Base-by-base conservation (phyloP, 2,888 invertebrate species). In the Rosalia funebris region DNA sequence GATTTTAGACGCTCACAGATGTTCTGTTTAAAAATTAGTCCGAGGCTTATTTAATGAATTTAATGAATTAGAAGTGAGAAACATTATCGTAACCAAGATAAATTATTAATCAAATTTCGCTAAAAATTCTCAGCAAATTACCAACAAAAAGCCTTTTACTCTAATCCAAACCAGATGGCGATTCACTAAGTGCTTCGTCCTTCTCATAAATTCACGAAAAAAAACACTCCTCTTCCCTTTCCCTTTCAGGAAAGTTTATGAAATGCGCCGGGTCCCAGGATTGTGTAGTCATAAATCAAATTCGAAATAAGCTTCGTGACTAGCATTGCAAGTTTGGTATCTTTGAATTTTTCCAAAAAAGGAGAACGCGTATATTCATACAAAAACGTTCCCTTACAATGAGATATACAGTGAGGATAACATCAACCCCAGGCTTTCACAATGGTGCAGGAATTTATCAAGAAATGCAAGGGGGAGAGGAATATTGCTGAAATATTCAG, bases 201-300 rank as follows among this genome's bases (percentile, higher is more conserved):
- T 15, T 12, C 31, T 15, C 14, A 25, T 45, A 25, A 31, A 20
- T 25, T 45, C 45, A 31, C 12, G 20, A 11, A 31, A 45, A 31
- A 31, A 14, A 11, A 4, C 12, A 7, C 19, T 31, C 31, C 45
- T n/a, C 17, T 16, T 42, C 16, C 19, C 10, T 19, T 17, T 19
- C 42, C 17, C 17, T 42, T 17, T 11, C 15, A n/a, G 4, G 5
- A 2, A 47, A 36, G n/a, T 48, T 48, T 36, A 34, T 42, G 52
- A 53, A 53, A 53, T 53, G 52, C 41, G 41, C 41, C 52, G 32
- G n/a, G 41, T 11, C 42, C 12, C 7, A 39, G 52, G 41, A 53
- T 42, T 53, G 32, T 31, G 32, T 15, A 42, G 25, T 20, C 42
- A 53, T 53, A 53, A 53, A 53, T 53, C 52, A 53, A 32, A 41